Conservation (phyloP, 2,797 vertebrate species). For the Xenopus petersii region DNA sequence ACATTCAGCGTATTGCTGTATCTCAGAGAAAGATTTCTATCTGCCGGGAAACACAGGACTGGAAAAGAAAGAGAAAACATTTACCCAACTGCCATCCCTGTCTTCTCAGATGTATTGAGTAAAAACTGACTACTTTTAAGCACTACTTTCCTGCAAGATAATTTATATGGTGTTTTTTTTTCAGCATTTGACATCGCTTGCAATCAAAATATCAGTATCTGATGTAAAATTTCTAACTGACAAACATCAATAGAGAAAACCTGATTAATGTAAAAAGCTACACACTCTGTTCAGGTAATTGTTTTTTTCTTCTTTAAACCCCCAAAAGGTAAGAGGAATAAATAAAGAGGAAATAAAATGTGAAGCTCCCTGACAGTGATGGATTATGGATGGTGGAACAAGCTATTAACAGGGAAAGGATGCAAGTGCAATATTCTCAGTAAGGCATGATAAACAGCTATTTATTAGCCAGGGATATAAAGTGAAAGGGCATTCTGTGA, state of each 20-base stretch:
- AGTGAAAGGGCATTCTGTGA: slow-evolving; percentile 51
- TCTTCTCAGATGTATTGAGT: slow-evolving; percentile 10
- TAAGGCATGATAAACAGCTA: slow-evolving; percentile 60
- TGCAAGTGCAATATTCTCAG: slow-evolving; percentile 56
- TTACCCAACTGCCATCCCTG: slow-evolving; percentile 20
- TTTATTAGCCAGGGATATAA: slow-evolving; percentile 59
- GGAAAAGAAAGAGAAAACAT: slow-evolving; percentile 10
- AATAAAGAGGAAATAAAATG: slow-evolving; percentile 60
- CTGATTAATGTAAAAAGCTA: slow-evolving; percentile 35
- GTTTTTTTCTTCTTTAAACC: slow-evolving; percentile 62
- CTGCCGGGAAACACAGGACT: slow-evolving; percentile 11
- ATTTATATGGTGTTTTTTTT: slow-evolving; percentile 43
- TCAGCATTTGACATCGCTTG: slow-evolving; percentile 24
- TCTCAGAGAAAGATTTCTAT: slow-evolving; percentile 6
- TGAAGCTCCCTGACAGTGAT: slow-evolving; percentile 67
- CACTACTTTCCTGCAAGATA: slow-evolving; percentile 2
- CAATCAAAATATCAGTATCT: slow-evolving; percentile 29
- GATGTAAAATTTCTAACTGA: slow-evolving; percentile 28
- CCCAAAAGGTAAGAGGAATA: slow-evolving; percentile 57
- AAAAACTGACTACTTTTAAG: slow-evolving; percentile 4
- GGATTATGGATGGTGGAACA: slow-evolving; percentile 69
- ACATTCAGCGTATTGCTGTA: slow-evolving; percentile 19
- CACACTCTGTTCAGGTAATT: slow-evolving; percentile 53
- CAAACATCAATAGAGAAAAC: slow-evolving; percentile 36
- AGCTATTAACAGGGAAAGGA: slow-evolving; percentile 69